phyloP scores from a whole-genome alignment of 2,113 vertebrate species.

The Toxostoma redivivum region DNA sequence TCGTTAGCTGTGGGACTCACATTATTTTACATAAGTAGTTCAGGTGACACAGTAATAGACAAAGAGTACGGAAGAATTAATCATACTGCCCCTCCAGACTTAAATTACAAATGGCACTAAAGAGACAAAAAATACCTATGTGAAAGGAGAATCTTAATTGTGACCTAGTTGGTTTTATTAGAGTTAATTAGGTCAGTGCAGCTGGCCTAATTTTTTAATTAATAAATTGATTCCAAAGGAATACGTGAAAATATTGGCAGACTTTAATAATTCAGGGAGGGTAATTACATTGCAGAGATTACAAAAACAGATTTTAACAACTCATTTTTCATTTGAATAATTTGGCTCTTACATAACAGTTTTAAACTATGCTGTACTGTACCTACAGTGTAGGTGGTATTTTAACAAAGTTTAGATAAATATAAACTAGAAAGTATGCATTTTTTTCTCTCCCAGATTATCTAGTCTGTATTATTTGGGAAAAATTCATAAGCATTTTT shows the following conservation, averaged over 20 bases:
- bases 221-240: slow-evolving; percentile 41
- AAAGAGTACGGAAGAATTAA: background rate
- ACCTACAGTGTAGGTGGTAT: background rate
- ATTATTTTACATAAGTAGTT: background rate
- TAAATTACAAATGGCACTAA: background rate
- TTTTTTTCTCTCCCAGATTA: background rate
- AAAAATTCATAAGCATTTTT: background rate
- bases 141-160: slow-evolving; percentile 22
- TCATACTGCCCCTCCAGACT: background rate
- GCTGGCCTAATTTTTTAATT: slow-evolving; percentile 49
- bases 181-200: slow-evolving; percentile 42
- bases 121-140: background rate
- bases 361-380: background rate
- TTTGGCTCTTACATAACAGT: background rate
- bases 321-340: background rate
- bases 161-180: slow-evolving; percentile 32
- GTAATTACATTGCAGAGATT: background rate
- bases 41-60: background rate
- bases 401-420: background rate
- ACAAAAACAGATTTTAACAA: background rate
- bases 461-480: background rate
- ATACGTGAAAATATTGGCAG: background rate
- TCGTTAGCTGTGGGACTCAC: background rate
- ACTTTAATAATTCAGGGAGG: background rate
- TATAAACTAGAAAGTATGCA: background rate